Evolutionary conservation across 2,888 invertebrate genomes (phyloP), one percentile per base, ranked within the genome.

Genomic region (Rhingia campestris): DNA sequence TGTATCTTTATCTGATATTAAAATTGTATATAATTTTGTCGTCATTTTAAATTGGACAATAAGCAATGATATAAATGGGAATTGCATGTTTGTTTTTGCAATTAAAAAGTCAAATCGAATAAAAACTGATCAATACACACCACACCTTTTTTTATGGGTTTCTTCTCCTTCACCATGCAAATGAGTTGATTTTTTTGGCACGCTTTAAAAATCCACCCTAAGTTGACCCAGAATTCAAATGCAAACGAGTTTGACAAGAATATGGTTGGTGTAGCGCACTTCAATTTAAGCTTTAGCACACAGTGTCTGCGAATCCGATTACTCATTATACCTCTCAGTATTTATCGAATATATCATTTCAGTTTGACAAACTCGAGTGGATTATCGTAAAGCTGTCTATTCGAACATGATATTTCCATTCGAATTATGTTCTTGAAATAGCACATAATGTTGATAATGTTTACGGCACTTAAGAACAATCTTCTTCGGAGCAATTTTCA

Each of bases 101-200:
- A 75, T 37, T 59, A 43, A 58, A 58, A 43, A 66, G 35, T 35
- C 9, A 39, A 56, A 35, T 43, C 12, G 45, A 67, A 43, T 51
- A 30, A 39, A 9, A 30, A 22, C 49, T 47, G 12, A 64, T 66
- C 53, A 66, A 53, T 33, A 43, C 12, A 54, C 53, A 37, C 54
- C 33, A 41, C 59, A n/a, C 30, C 49, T 41, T 51, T 39, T 39
- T 51, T 39, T 39, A 32, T 12, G 9, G 39, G 49, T 49, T 58
- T 51, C 51, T 49, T 51, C 70, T 70, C 51, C 41, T 70, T 70
- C 43, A 30, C 22, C 53, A 72, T 61, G 61, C 35, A 72, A 72
- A 72, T 72, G 47, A 14, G 14, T 14, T 70, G 39, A 7, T 58
- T 14, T 70, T 70, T 39, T 58, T 49, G 56, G 69, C 58, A 49